A percentile compares a stretch with the other conserved stretches of the same genome.
phyloP scores from a whole-genome alignment of 2,113 vertebrate genomes.

The Grammomys surdaster region DNA sequence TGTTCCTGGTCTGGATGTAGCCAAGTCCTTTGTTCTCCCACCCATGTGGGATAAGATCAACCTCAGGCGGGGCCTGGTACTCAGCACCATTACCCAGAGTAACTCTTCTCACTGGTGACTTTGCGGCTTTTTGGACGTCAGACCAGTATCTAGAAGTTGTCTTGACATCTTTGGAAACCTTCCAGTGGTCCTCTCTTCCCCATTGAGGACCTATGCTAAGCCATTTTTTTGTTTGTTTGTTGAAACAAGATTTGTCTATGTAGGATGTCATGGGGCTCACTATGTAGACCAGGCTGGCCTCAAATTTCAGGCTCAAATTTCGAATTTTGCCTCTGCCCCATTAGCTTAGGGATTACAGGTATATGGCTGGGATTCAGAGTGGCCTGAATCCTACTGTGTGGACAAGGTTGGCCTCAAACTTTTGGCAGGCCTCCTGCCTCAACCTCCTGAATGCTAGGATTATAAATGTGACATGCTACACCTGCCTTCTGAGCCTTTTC shows the following conservation, averaged over 20 bases:
- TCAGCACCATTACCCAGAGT: background rate
- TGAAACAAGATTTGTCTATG: background rate
- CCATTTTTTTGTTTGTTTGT: background rate
- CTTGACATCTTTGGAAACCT: background rate
- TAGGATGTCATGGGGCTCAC: background rate
- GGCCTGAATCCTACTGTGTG: background rate
- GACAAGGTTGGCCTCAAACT: background rate
- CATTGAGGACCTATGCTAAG: background rate
- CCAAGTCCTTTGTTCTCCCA: background rate
- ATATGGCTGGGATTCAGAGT: background rate
- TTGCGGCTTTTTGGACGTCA: background rate
- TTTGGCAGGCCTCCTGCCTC: background rate
- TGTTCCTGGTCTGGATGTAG: background rate
- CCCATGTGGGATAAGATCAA: background rate
- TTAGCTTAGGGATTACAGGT: background rate
- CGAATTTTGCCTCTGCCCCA: background rate
- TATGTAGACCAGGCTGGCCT: background rate
- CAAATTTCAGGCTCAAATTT: too few relatives aligned
- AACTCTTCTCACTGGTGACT: background rate
- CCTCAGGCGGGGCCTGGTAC: background rate
- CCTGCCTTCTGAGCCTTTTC: background rate
- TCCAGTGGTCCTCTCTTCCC: background rate
- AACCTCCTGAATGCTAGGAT: background rate
- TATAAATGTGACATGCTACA: background rate
- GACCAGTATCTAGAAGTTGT: background rate